Conservation (phyloP, 1,140 invertebrate species). For the Papilio machaon region DNA sequence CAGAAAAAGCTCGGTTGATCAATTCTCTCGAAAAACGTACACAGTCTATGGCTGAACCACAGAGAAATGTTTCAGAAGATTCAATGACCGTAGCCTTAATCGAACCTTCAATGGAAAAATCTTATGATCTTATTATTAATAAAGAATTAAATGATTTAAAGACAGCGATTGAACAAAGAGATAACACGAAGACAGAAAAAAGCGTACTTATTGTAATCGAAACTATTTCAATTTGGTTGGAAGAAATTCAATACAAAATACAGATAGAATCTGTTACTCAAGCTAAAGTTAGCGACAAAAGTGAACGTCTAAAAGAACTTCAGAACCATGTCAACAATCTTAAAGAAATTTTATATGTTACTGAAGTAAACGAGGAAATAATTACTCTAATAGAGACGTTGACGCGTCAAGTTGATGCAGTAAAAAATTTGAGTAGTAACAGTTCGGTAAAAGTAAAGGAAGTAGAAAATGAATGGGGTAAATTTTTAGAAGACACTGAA, state of each 20-base stretch:
- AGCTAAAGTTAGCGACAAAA: slow-evolving; percentile 57
- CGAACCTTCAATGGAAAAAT: slow-evolving; percentile 74
- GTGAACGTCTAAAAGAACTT: slow-evolving; percentile 60
- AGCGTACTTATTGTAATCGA: slow-evolving; percentile 89
- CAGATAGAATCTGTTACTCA: slow-evolving; percentile 76
- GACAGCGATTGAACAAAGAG: slow-evolving; percentile 84
- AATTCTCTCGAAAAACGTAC: slow-evolving; percentile 71
- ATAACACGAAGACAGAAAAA: slow-evolving; percentile 85
- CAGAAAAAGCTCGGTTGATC: slow-evolving; percentile 65
- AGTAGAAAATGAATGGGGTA: slow-evolving; percentile 86
- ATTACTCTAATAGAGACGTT: slow-evolving; percentile 73
- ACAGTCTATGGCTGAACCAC: slow-evolving; percentile 62
- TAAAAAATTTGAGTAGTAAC: slow-evolving; percentile 84
- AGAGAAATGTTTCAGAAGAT: slow-evolving; percentile 61
- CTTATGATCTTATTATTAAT: slow-evolving; percentile 78
- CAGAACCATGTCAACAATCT: slow-evolving; percentile 67
- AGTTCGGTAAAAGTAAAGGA: slow-evolving; percentile 83
- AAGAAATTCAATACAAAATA: slow-evolving; percentile 91
- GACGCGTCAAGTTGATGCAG: slow-evolving; percentile 79
- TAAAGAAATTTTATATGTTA: slow-evolving; percentile 70
- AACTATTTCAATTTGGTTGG: slow-evolving; percentile 90
- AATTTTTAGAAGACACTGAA: slow-evolving; percentile 84
- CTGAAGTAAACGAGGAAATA: slow-evolving; percentile 76
- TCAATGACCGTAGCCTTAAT: slow-evolving; percentile 73
- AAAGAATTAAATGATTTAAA: slow-evolving; percentile 84